Evolutionary conservation across 1,140 invertebrate species (phyloP).

Genomic region (Bombyx mori): ASM3026992v2 NC_085117.1:16186001-16186500

Average conservation of each 20-base stretch:
- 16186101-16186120: conserved; percentile 4
- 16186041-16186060: conserved; percentile 36
- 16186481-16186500: conserved; percentile 1
- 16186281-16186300: not conserved
- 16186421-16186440: conserved; percentile 1
- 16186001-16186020: conserved; percentile 54
- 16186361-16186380: conserved; percentile 6
- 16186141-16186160: too few species aligned
- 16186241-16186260: conserved; percentile 1
- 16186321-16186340: too few species aligned
- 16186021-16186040: conserved; percentile 49
- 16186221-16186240: not conserved
- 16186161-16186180: too few species aligned
- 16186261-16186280: not conserved
- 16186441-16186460: not conserved
- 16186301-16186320: not conserved
- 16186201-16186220: too few species aligned
- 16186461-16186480: not conserved
- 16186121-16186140: conserved; percentile 2
- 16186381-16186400: conserved; percentile 9
- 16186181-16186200: too few species aligned
- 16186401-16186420: conserved; percentile 10
- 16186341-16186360: too few species aligned
- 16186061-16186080: conserved; percentile 11
- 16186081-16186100: too few species aligned